A percentile compares a stretch with the other conserved stretches of the same genome.
Conservation (phyloP, 1,140 invertebrate genomes). For the Bombus huntii region DNA sequence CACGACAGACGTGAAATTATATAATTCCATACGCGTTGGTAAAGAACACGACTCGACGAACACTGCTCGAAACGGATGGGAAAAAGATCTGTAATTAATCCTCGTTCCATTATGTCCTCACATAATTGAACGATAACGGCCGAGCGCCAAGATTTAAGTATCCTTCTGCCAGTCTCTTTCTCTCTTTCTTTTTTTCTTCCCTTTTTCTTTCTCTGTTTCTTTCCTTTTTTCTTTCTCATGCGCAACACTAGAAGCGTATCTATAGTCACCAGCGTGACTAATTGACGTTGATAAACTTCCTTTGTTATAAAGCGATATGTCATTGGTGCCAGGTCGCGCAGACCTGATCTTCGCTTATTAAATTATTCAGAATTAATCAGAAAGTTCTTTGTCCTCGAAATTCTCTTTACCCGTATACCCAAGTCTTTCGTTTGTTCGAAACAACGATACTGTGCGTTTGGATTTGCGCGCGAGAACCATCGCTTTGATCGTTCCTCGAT, state of each 20-base stretch:
- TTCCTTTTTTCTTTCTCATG: background rate
- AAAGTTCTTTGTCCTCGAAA: constrained; percentile 43
- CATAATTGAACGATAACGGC: constrained; percentile 51
- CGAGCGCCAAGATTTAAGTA: constrained; percentile 45
- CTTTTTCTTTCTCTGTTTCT: background rate
- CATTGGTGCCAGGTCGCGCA: constrained; percentile 47
- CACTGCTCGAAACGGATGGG: constrained; percentile 34
- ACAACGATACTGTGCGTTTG: background rate
- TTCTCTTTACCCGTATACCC: background rate
- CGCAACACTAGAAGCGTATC: constrained; percentile 13
- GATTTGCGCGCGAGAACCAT: background rate
- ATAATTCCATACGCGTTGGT: constrained; percentile 12
- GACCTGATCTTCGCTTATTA: no score
- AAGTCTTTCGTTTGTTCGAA: background rate
- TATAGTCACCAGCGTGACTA: constrained; percentile 48
- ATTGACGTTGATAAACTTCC: constrained; percentile 72
- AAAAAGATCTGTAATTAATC: constrained; percentile 56
- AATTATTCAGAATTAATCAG: constrained; percentile 49
- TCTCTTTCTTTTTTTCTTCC: constrained; percentile 5
- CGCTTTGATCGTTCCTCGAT: background rate
- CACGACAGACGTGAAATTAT: background rate
- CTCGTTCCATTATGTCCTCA: constrained; percentile 37
- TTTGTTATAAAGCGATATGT: constrained; percentile 69
- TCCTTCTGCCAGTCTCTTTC: background rate
- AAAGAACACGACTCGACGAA: constrained; percentile 28